phyloP scores from a whole-genome alignment of 2,888 invertebrate species.

The Helleia helle region DNA sequence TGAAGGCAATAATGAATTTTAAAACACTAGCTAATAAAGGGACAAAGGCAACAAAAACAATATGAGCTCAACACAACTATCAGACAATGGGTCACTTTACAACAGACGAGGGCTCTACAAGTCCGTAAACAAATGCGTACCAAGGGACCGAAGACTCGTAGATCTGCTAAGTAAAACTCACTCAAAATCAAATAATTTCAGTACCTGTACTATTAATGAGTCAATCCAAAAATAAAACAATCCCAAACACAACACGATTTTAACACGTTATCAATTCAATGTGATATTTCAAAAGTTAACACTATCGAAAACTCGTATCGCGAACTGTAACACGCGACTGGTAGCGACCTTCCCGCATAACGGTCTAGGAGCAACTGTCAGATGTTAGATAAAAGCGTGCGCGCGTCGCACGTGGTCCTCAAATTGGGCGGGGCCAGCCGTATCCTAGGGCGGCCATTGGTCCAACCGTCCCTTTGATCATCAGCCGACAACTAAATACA shows the following conservation, averaged over 20 bases:
- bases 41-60: slow-evolving; percentile 27
- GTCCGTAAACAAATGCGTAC: slow-evolving; percentile 34
- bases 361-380: slow-evolving; percentile 47
- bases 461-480: slow-evolving; percentile 54
- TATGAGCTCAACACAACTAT: slow-evolving; percentile 33
- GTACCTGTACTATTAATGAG: slow-evolving; percentile 24
- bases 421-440: slow-evolving; percentile 43
- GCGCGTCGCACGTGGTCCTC: slow-evolving; percentile 67
- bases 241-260: slow-evolving; percentile 20
- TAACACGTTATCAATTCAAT: too few species aligned
- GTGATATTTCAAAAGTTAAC: slow-evolving; percentile 4
- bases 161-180: slow-evolving; percentile 25
- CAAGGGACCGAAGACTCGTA: slow-evolving; percentile 30
- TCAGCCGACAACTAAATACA: slow-evolving; percentile 68
- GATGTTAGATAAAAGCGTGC: slow-evolving; percentile 40
- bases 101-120: slow-evolving; percentile 42
- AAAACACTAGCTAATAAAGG: slow-evolving; percentile 6
- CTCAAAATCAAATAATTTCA: slow-evolving; percentile 21
- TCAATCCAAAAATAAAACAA: slow-evolving; percentile 12
- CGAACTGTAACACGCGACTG: slow-evolving; percentile 14
- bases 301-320: slow-evolving; percentile 3
- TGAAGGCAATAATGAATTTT: slow-evolving; percentile 3
- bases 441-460: slow-evolving; percentile 43
- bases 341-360: slow-evolving; percentile 23
- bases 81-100: slow-evolving; percentile 25